Evolutionary conservation across 2,888 invertebrate species (phyloP).

Genomic region (Leptopterna dolabrata): DNA sequence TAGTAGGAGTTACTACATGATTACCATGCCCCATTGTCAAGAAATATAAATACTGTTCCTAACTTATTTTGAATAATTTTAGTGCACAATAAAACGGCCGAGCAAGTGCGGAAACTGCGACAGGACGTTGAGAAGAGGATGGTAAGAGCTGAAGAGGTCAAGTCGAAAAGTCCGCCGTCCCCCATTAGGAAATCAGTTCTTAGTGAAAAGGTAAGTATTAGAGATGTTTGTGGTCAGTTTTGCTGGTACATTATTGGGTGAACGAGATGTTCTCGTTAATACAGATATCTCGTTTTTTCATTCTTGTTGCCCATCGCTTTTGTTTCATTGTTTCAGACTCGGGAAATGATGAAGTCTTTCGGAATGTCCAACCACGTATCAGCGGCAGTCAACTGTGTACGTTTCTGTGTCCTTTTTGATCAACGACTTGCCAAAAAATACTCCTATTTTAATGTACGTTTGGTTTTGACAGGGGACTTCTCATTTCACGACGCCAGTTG

Average conservation of each 20-base stretch:
- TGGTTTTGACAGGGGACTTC: neutral
- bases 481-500: neutral
- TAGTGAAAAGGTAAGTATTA: slow-evolving; percentile 11
- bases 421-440: neutral
- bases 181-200: neutral
- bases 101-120: slow-evolving; percentile 77
- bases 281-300: no score
- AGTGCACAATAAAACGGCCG: slow-evolving; percentile 74
- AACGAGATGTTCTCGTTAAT: no score
- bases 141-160: slow-evolving; percentile 68
- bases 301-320: no score
- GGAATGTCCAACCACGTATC: neutral
- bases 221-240: no score
- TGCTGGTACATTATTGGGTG: no score
- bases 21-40: no score
- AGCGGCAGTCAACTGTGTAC: neutral
- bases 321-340: neutral
- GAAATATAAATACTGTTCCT: no score
- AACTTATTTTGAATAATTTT: slow-evolving; percentile 7
- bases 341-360: neutral
- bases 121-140: slow-evolving; percentile 76
- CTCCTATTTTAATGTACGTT: neutral
- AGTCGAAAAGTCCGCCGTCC: neutral
- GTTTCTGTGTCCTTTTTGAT: neutral
- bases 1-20: no score